These are phyloP conservation scores for Macquaria australasica DNA, from an alignment of 2,113 vertebrate species.

Conservation along the genomic window DNA sequence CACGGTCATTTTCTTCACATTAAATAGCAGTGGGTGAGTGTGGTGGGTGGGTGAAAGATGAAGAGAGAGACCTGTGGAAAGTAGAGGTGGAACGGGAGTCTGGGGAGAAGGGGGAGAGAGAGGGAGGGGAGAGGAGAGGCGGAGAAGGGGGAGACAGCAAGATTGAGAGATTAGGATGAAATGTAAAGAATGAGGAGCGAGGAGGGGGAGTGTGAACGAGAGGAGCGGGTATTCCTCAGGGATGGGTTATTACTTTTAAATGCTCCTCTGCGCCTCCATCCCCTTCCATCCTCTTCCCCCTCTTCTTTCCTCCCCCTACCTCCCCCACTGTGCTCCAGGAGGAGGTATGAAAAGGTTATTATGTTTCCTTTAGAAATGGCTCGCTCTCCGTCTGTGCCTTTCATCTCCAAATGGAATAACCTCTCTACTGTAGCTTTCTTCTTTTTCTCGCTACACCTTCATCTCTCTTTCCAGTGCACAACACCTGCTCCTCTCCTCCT, in stretches of 20 bases:
- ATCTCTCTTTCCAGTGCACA: constrained; percentile 46
- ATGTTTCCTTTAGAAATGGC: constrained; percentile 81
- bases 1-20: constrained; percentile 57
- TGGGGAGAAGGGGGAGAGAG: not conserved
- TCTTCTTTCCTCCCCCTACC: not conserved
- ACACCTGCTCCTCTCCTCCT: constrained; percentile 54
- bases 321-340: constrained; percentile 66
- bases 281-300: constrained; percentile 13
- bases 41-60: constrained; percentile 3
- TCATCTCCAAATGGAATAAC: constrained; percentile 82
- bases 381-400: constrained; percentile 71
- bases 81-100: not conserved
- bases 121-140: not conserved
- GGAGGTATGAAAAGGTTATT: constrained; percentile 83
- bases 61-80: constrained; percentile 25
- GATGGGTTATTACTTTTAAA: constrained; percentile 83
- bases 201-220: constrained; percentile 7
- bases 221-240: constrained; percentile 64
- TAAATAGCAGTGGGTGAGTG: constrained; percentile 29
- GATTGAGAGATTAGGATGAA: constrained; percentile 71
- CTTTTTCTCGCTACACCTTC: constrained; percentile 48
- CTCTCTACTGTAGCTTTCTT: constrained; percentile 62
- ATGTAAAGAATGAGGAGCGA: constrained; percentile 58
- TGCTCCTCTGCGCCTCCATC: constrained; percentile 61
- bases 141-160: constrained; percentile 5